Percentiles rank a stretch among this genome's conserved stretches.
Evolutionary conservation across 2,113 vertebrate species (phyloP).

Genomic region (Junco hyemalis): DNA sequence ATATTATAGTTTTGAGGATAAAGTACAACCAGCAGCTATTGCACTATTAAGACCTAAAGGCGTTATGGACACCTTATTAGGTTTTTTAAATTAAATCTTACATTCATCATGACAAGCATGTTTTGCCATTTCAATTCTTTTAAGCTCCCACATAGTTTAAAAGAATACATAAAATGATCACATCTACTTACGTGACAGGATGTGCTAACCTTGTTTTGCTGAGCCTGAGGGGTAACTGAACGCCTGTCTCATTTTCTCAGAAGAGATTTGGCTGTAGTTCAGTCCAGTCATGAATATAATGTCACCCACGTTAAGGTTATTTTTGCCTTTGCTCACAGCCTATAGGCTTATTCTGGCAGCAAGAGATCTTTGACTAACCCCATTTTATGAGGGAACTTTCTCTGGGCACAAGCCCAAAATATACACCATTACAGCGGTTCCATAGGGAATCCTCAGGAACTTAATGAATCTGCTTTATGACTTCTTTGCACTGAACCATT

Average conservation of each 20-base stretch:
- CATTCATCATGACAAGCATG: not conserved
- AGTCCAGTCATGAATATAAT: not conserved
- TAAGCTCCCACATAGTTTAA: not conserved
- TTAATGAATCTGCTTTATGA: slow-evolving; percentile 5
- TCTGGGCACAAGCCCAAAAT: slow-evolving; percentile 28
- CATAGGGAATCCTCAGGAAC: not conserved
- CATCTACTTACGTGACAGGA: not conserved
- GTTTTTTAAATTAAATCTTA: not conserved
- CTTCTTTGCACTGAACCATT: slow-evolving; percentile 5
- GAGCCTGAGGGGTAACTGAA: not conserved
- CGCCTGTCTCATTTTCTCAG: not conserved
- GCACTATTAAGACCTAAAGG: not conserved
- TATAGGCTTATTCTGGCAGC: not conserved
- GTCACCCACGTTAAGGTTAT: not conserved
- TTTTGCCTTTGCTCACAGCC: not conserved
- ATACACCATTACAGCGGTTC: not conserved
- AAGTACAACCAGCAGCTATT: not conserved
- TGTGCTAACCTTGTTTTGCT: not conserved
- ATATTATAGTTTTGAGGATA: not conserved
- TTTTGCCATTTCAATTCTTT: not conserved
- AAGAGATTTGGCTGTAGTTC: not conserved
- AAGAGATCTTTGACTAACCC: not conserved
- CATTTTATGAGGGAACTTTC: not conserved
- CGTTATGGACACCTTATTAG: not conserved
- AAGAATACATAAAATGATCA: not conserved